phyloP scores from a whole-genome alignment of 1,140 invertebrate genomes.

The Manduca sexta region DNA sequence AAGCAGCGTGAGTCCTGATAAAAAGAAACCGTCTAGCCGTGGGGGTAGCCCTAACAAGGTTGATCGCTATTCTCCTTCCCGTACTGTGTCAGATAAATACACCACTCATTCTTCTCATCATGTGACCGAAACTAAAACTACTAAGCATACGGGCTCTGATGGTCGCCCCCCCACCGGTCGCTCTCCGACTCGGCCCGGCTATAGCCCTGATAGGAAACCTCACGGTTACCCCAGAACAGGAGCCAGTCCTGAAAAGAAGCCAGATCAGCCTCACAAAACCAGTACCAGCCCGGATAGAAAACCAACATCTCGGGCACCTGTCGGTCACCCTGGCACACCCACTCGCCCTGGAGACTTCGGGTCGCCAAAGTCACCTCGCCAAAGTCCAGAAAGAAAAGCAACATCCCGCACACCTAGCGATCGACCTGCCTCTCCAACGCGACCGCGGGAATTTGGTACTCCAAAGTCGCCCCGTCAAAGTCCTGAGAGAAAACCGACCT shows the following conservation, averaged over 20 bases:
- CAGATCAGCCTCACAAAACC: conserved; percentile 12
- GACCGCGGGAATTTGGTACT: conserved; percentile 1
- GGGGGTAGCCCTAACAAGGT: conserved; percentile 54
- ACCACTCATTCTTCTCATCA: conserved; percentile 42
- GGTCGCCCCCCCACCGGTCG: conserved; percentile 25
- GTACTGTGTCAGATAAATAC: conserved; percentile 32
- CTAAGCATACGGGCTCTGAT: conserved; percentile 24
- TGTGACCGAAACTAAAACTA: conserved; percentile 38
- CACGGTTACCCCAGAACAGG: conserved; percentile 23
- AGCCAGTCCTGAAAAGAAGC: conserved; percentile 31
- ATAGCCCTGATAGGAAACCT: conserved; percentile 26
- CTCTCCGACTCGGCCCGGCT: conserved; percentile 29
- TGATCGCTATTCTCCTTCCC: conserved; percentile 43
- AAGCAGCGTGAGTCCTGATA: conserved; percentile 74
- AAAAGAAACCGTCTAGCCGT: conserved; percentile 55
- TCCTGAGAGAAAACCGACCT: conserved; percentile 11
- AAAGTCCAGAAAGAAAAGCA: conserved; percentile 22
- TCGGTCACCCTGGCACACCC: conserved; percentile 13
- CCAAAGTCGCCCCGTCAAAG: conserved; percentile 10
- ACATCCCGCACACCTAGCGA: not conserved
- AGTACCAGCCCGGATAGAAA: conserved; percentile 37
- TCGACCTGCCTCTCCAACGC: conserved; percentile 13
- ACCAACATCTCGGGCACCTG: conserved; percentile 2
- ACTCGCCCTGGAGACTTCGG: not conserved
- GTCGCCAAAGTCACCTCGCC: conserved; percentile 7